These are phyloP conservation scores for Epirrhoe alternata DNA, from an alignment of 2,888 invertebrate species.

Conservation along the genomic window DNA sequence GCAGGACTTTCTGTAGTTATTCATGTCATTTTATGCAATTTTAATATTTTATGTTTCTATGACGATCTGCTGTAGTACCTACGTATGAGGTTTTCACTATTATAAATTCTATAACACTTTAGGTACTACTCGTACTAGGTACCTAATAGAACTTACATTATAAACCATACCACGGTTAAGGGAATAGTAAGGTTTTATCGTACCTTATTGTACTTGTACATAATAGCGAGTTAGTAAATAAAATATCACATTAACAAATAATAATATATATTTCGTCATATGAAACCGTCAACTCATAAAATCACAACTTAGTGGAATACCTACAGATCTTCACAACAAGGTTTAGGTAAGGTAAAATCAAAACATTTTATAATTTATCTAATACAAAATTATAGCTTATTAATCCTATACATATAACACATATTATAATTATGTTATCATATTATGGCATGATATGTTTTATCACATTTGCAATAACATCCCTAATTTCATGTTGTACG, in stretches of 20 bases:
- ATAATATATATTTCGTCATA: slow-evolving; percentile 68
- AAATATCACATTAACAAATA: slow-evolving; percentile 64
- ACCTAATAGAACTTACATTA: no score
- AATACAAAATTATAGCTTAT: slow-evolving; percentile 25
- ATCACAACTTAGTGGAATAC: slow-evolving; percentile 63
- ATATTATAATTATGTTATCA: slow-evolving; percentile 47
- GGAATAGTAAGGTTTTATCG: no score
- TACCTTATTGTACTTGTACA: not conserved
- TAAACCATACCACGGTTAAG: no score
- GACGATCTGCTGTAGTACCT: not conserved
- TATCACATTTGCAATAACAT: slow-evolving; percentile 57
- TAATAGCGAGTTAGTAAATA: not conserved
- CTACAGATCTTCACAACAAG: slow-evolving; percentile 55
- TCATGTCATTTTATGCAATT: not conserved
- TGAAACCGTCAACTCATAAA: slow-evolving; percentile 60
- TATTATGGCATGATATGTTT: slow-evolving; percentile 69
- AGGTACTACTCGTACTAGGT: no score
- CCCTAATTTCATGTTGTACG: slow-evolving; percentile 48
- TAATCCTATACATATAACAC: slow-evolving; percentile 35
- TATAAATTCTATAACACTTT: no score
- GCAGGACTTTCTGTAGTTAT: slow-evolving; percentile 13
- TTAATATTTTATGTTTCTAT: not conserved
- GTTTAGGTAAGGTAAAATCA: slow-evolving; percentile 42
- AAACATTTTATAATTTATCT: slow-evolving; percentile 21
- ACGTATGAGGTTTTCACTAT: not conserved